These are phyloP conservation scores for Liparis tanakae DNA, from an alignment of 2,797 vertebrate genomes.

Conservation along the genomic window DNA sequence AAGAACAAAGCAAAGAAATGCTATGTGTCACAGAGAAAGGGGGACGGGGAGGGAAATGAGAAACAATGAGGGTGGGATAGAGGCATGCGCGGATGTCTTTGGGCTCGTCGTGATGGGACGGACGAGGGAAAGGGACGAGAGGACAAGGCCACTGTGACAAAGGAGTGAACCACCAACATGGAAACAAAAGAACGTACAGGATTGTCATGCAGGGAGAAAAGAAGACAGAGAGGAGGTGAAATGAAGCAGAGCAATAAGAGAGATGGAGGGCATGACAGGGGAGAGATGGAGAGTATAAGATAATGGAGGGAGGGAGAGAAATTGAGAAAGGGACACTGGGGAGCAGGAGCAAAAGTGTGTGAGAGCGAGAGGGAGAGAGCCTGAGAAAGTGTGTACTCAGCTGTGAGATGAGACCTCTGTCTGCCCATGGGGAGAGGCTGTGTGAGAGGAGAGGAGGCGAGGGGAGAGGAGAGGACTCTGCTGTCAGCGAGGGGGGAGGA, in stretches of 20 bases:
- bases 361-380: slow-evolving; percentile 79
- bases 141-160: slow-evolving; percentile 25
- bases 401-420: slow-evolving; percentile 85
- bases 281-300: slow-evolving; percentile 79
- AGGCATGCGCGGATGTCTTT: slow-evolving; percentile 39
- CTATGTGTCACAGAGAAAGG: slow-evolving; percentile 50
- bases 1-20: slow-evolving; percentile 71
- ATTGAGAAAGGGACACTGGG: slow-evolving; percentile 80
- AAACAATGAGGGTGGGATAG: slow-evolving; percentile 47
- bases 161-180: slow-evolving; percentile 42
- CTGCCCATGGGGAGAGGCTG: slow-evolving; percentile 73
- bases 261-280: slow-evolving; percentile 78
- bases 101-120: slow-evolving; percentile 44
- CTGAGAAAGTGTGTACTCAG: slow-evolving; percentile 85
- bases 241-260: slow-evolving; percentile 77
- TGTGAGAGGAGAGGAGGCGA: slow-evolving; percentile 66
- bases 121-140: slow-evolving; percentile 39
- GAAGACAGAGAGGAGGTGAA: slow-evolving; percentile 66
- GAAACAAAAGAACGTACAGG: slow-evolving; percentile 37
- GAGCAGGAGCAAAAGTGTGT: slow-evolving; percentile 78
- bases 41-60: slow-evolving; percentile 40
- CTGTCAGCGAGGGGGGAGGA: slow-evolving; percentile 72
- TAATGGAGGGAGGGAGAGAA: slow-evolving; percentile 78
- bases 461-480: slow-evolving; percentile 64
- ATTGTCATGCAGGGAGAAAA: slow-evolving; percentile 50